A percentile compares a stretch with the other conserved stretches of the same genome.
Evolutionary conservation across 2,113 vertebrate genomes (phyloP).

Genomic region (Gopherus flavomarginatus): DNA sequence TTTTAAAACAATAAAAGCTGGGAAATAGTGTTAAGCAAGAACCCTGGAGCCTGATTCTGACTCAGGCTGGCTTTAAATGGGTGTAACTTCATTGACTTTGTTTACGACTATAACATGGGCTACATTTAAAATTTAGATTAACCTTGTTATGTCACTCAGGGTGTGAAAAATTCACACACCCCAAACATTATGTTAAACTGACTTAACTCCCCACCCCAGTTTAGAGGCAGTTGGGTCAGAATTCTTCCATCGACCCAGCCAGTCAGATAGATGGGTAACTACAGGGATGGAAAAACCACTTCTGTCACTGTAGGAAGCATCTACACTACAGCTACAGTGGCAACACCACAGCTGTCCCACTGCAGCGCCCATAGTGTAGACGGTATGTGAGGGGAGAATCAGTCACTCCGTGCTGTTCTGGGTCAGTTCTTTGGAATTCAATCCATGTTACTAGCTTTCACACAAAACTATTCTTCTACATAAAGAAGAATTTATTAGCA

Average conservation of each 20-base stretch:
- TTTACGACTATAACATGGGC: background rate
- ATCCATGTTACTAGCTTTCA: constrained; percentile 20
- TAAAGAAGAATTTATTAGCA: constrained; percentile 8
- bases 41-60: background rate
- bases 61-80: fast-evolving
- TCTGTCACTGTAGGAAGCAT: background rate
- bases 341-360: background rate
- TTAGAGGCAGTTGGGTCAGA: background rate
- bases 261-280: background rate
- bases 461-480: background rate
- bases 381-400: background rate
- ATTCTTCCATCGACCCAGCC: background rate
- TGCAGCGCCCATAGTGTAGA: background rate
- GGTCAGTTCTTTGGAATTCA: background rate
- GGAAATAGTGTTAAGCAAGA: background rate
- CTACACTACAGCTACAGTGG: background rate
- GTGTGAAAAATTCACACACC: background rate
- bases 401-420: background rate
- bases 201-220: background rate
- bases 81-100: background rate
- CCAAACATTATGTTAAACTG: background rate
- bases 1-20: constrained; percentile 53
- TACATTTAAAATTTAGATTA: background rate
- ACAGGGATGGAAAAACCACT: background rate
- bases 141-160: background rate